A percentile compares a stretch with the other conserved stretches of the same genome.
phyloP scores from a whole-genome alignment of 2,888 invertebrate species.

The Sturmia bella region DNA sequence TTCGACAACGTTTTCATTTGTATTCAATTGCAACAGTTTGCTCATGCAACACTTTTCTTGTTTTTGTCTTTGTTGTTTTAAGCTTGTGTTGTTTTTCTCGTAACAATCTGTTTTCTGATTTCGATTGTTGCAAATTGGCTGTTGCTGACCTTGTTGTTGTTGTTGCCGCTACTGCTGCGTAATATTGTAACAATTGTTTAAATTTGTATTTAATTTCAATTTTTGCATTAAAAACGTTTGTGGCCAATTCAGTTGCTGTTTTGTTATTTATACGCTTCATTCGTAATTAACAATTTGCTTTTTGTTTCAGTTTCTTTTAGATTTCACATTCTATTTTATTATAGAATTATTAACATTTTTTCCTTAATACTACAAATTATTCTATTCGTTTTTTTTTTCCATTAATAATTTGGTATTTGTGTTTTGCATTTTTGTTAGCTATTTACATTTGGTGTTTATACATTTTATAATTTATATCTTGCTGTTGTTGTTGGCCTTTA shows the following conservation, averaged over 20 bases:
- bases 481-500: slow-evolving; percentile 30
- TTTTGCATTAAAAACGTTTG: slow-evolving; percentile 37
- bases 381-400: slow-evolving; percentile 23
- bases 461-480: slow-evolving; percentile 21
- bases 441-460: slow-evolving; percentile 58
- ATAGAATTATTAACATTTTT: slow-evolving; percentile 49
- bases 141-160: slow-evolving; percentile 35
- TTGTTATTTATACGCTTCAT: slow-evolving; percentile 44
- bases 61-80: slow-evolving; percentile 33
- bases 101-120: slow-evolving; percentile 26
- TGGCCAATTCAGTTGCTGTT: slow-evolving; percentile 50
- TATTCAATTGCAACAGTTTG: slow-evolving; percentile 71
- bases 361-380: slow-evolving; percentile 56
- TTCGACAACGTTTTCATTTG: slow-evolving; percentile 80
- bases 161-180: slow-evolving; percentile 23
- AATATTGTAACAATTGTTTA: slow-evolving; percentile 52
- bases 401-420: slow-evolving; percentile 34
- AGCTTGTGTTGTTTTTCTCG: slow-evolving; percentile 32
- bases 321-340: slow-evolving; percentile 58
- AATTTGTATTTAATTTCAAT: slow-evolving; percentile 53
- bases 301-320: slow-evolving; percentile 27
- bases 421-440: slow-evolving; percentile 43
- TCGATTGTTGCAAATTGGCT: slow-evolving; percentile 17
- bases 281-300: slow-evolving; percentile 39
- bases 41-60: slow-evolving; percentile 60